Percentiles rank a stretch among this genome's conserved stretches.
These are phyloP conservation scores for Sipha maydis DNA, from an alignment of 2,888 invertebrate species.

Conservation along the genomic window DNA sequence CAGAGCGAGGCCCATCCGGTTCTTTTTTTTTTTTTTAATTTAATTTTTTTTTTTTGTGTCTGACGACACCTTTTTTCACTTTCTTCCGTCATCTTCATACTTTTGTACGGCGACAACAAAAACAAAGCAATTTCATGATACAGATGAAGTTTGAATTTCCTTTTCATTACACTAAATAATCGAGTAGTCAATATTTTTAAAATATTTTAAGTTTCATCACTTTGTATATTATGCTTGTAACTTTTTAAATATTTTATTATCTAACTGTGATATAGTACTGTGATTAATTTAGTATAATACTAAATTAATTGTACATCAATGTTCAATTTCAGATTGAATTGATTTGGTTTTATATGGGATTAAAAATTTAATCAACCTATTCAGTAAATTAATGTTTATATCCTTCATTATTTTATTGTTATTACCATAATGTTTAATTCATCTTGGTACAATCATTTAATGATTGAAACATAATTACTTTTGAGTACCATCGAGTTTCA, in stretches of 20 bases:
- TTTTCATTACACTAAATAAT: background rate
- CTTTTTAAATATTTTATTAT: background rate
- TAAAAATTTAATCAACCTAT: slow-evolving; percentile 12
- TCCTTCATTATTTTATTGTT: slow-evolving; percentile 6
- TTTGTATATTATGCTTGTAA: background rate
- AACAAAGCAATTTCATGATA: slow-evolving; percentile 2
- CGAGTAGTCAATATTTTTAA: slow-evolving; percentile 6
- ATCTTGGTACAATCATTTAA: background rate
- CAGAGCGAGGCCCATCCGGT: too few relatives aligned
- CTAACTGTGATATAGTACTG: background rate
- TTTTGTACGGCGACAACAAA: background rate
- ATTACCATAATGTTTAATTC: slow-evolving; percentile 2
- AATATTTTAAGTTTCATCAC: background rate
- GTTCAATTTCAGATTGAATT: slow-evolving; percentile 1
- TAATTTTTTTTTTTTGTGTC: too few relatives aligned
- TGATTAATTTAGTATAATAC: too few relatives aligned
- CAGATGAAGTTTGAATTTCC: background rate
- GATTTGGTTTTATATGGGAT: slow-evolving; percentile 13
- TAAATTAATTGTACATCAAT: background rate
- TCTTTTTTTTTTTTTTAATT: too few relatives aligned
- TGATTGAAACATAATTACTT: slow-evolving; percentile 14
- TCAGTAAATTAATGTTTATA: slow-evolving; percentile 24
- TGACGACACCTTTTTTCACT: too few relatives aligned
- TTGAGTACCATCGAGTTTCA: slow-evolving; percentile 20
- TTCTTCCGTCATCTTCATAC: background rate